Base-by-base conservation (phyloP, 2,888 invertebrate genomes). In the Diaperis boleti region DNA sequence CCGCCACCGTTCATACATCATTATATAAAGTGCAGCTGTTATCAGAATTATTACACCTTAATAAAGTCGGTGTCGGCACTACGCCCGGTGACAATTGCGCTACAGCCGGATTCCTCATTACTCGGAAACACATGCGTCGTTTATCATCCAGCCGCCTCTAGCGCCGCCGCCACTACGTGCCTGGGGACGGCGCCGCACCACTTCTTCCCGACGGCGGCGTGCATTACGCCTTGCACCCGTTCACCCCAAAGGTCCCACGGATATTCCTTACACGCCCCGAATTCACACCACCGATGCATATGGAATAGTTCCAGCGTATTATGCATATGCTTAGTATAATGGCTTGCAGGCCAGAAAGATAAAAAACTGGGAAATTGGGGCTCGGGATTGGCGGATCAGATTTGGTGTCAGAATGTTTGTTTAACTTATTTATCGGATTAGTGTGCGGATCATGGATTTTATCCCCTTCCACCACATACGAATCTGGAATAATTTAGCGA, bases 21-120 rank as follows among this genome's bases (percentile, higher is more conserved):
- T 76, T 74, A 71, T 70, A 74, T 72, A 74, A 72, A 74, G 73
- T 74, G 76, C 77, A 77, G 76, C 77, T 77, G 77, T 77, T 77
- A 76, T 76, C 75, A 75, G 73, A 78, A 71, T 77, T 77, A 77
- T 78, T 78, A 75, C 74, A 76, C 76, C 76, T 78, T 78, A 78
- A 77, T 77, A 78, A 76, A 77, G 74, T 75, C 73, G 70, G 52
- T 52, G 74, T 75, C 73, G 60, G 56, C 56, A 57, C 61, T 62
- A 64, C 66, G 64, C 68, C 67, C 72, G 70, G 72, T 74, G 75
- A 76, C 76, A 76, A 76, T 76, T 76, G 75, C 71, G 72, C 72
- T 64, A 65, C 68, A 64, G 62, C 59, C 66, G 65, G 66, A 66
- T 69, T 69, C 67, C 69, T 70, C 69, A 68, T 69, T 69, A 68